Evolutionary conservation across 2,797 vertebrate genomes (phyloP).

Genomic region (Alca torda): DNA sequence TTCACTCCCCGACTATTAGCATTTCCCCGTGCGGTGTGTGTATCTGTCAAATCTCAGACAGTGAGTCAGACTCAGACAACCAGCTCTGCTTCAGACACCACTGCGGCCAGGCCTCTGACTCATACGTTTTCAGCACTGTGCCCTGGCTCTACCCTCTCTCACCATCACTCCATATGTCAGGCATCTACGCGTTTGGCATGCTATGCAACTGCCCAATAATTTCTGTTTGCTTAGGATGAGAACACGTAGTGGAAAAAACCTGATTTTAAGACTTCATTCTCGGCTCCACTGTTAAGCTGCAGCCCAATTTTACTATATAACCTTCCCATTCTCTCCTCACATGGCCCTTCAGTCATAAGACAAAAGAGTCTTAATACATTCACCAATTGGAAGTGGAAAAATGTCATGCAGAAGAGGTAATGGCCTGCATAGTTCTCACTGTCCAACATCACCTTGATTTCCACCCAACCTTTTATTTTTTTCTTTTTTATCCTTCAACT

Average conservation of each 20-base stretch:
- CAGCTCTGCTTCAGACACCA: background rate
- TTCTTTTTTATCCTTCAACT: background rate
- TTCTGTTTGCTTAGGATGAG: background rate
- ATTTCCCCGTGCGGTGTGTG: background rate
- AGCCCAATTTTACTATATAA: background rate
- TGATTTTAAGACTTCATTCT: background rate
- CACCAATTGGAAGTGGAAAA: background rate
- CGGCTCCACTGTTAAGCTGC: background rate
- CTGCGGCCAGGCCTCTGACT: background rate
- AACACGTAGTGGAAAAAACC: background rate
- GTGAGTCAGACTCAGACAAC: background rate
- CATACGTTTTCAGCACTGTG: background rate
- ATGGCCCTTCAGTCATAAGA: background rate
- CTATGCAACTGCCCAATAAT: background rate
- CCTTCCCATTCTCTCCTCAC: background rate
- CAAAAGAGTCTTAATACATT: background rate
- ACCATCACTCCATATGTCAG: background rate
- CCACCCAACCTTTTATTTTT: background rate
- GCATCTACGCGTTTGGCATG: rapidly evolving
- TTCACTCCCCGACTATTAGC: background rate
- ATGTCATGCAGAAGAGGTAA: background rate
- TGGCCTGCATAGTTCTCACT: background rate
- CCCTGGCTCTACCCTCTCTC: background rate
- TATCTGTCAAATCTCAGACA: background rate
- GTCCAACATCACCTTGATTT: background rate